Base-by-base conservation (phyloP, 2,113 vertebrate species). In the Cranoglanis bouderius region DNA sequence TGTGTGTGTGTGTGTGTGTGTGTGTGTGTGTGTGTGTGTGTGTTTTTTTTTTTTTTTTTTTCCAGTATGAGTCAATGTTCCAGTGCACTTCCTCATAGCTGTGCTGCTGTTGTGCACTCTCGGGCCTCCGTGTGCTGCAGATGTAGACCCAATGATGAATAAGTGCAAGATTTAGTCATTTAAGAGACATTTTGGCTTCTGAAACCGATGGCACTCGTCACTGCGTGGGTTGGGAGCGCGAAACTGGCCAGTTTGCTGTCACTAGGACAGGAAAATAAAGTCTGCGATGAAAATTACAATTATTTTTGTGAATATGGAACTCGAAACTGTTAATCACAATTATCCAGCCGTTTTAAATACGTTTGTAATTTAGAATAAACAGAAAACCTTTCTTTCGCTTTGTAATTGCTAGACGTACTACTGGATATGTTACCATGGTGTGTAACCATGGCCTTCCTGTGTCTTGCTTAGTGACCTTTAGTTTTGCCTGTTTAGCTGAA, bases 11-110 rank as follows among this genome's bases (percentile, higher is more conserved):
- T n/a, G 43, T n/a, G 59, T 91, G 82, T 43, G n/a, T n/a, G n/a
- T n/a, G n/a, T n/a, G n/a, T 7, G 29, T 87, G 32, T 59, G 18
- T 19, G 6, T 1, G 18, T 10, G 19, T 43, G 38, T 26, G 72
- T 43, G 38, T 18, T n/a, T n/a, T n/a, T n/a, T n/a, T n/a, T n/a
- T n/a, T n/a, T n/a, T n/a, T n/a, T n/a, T n/a, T n/a, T n/a, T 85
- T 78, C 55, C 75, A 84, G 53, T 82, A 90, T 90, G 87, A 88
- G 82, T 90, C 85, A 63, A 26, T 84, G 32, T 86, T 88, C 85
- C 46, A 74, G 59, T 9, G 40, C 29, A 85, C 85, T 82, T 92
- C 86, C 86, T 87, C 82, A 77, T 82, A 61, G 43, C 72, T 29
- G 75, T 46, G 43, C 61, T 51, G 63, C 72, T 0, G 14, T 26